Base-by-base conservation (phyloP, 2,113 vertebrate species). In the Lates calcarifer region DNA sequence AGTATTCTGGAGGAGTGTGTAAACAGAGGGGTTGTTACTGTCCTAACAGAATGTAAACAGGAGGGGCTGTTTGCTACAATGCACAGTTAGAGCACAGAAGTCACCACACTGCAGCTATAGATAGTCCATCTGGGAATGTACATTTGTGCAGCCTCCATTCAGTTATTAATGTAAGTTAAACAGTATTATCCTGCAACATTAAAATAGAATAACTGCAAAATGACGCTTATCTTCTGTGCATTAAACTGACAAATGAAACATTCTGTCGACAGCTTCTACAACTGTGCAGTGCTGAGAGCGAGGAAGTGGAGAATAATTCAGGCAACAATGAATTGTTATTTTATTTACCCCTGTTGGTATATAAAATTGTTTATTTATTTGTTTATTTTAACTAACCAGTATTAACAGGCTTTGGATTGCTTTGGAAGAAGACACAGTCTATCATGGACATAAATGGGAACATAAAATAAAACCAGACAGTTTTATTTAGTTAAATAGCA, bases 1-100 rank as follows among this genome's bases (percentile, higher is more conserved):
- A 85, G 60, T 77, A 64, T 77, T 79, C 76, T 62, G 76, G 47
- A 22, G 64, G 39, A 63, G 69, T 49, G 49, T 78, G 77, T 75
- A 81, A 81, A 72, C 83, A 61, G 57, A 56, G 55, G 74, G 37
- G 51, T 20, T 29, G 64, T 68, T 74, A 67, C 51, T 60, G 61
- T 77, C 58, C 53, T n/a, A 77, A 55, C 53, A 63, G 37, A 74
- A 18, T 49, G 72, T 29, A 73, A 68, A 79, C 73, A 26, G 11
- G 39, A 26, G 28, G 56, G 3, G 43, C 55, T 63, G 74, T 51
- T 77, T 56, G 64, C 82, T 24, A 29, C 26, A 1, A 37, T 51
- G 53, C 57, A 39, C 33, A 1, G 15, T 75, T 5, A 8, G 60
- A 82, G 28, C 22, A 43, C 72, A 66, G 53, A 18, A 57, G 68